Evolutionary conservation across 2,797 vertebrate genomes (phyloP), one percentile per base, ranked within the genome.

Genomic region (Trematomus bernacchii): DNA sequence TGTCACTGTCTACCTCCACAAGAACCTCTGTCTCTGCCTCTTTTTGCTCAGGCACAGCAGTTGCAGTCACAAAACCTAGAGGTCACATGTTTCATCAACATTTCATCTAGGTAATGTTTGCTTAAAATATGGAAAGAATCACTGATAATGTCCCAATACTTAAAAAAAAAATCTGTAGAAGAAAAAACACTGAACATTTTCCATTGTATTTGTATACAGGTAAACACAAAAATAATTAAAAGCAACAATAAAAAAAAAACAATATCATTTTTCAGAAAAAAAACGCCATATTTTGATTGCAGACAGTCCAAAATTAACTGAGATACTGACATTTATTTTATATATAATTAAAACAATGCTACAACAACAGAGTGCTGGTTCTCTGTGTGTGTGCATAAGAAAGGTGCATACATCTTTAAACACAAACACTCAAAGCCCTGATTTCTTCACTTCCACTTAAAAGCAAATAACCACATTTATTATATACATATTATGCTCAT

Each of bases 41-140:
- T 69, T 79, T 90, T 71, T 87, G 83, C 59, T 88, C 87, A 79
- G 83, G 87, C 46, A 82, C 77, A 68, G 82, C 82, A 66, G 66
- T 81, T 66, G 87, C 91, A 71, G 90, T 90, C 79, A 92, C 69
- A 87, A 85, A 91, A 91, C 88, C 88, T 91, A 57, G n/a, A 88
- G 87, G 87, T 73, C 85, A 91, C 66, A 87, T 33, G 65, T 66
- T 74, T 58, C 19, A 85, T 82, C 50, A 79, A 47, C 52, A 73
- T 73, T 66, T 59, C 44, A 3, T 19, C 2, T 6, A 52, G 7
- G 50, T n/a, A 48, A 58, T n/a, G n/a, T n/a, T n/a, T n/a, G n/a
- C n/a, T n/a, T 3, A 18, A 66, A 43, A 14, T 47, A 55, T 58
- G 10, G 13, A 58, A 37, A 40, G 16, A 9, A 27, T 54, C 23